Evolutionary conservation across 1,140 invertebrate species (phyloP).

Genomic region (Babylonia areolata): DNA sequence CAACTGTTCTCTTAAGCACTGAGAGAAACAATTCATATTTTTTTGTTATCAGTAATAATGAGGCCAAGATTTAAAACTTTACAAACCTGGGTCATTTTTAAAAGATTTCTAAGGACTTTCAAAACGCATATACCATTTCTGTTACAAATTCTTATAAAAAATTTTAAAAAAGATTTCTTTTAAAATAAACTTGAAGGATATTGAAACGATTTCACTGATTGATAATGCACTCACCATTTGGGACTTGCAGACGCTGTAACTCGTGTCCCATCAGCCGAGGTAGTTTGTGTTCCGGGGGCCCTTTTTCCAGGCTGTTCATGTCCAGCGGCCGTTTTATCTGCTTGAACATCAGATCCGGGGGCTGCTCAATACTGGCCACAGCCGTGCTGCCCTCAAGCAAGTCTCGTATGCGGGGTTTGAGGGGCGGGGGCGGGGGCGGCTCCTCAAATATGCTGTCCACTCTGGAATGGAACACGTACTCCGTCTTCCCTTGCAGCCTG

Average conservation of each 20-base stretch:
- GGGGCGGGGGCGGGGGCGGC: slow-evolving; percentile 23
- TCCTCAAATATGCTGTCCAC: slow-evolving; percentile 56
- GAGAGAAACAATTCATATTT: too few relatives aligned
- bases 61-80: too few relatives aligned
- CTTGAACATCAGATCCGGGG: slow-evolving; percentile 56
- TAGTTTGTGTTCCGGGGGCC: slow-evolving; percentile 61
- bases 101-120: too few relatives aligned
- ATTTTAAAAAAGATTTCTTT: too few relatives aligned
- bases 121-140: too few relatives aligned
- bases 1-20: too few relatives aligned
- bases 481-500: slow-evolving; percentile 72
- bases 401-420: slow-evolving; percentile 56
- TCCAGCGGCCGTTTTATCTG: slow-evolving; percentile 65
- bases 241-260: background rate
- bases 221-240: background rate
- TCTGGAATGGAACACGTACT: slow-evolving; percentile 65
- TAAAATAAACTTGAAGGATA: too few relatives aligned
- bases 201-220: too few relatives aligned
- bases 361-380: slow-evolving; percentile 67
- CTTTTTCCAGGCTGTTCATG: slow-evolving; percentile 67
- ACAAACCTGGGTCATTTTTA: too few relatives aligned
- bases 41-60: too few relatives aligned
- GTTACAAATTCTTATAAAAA: too few relatives aligned
- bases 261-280: slow-evolving; percentile 17
- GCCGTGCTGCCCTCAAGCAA: slow-evolving; percentile 64